Conservation (phyloP, 2,888 invertebrate genomes). For the Teleiodes luculella region DNA sequence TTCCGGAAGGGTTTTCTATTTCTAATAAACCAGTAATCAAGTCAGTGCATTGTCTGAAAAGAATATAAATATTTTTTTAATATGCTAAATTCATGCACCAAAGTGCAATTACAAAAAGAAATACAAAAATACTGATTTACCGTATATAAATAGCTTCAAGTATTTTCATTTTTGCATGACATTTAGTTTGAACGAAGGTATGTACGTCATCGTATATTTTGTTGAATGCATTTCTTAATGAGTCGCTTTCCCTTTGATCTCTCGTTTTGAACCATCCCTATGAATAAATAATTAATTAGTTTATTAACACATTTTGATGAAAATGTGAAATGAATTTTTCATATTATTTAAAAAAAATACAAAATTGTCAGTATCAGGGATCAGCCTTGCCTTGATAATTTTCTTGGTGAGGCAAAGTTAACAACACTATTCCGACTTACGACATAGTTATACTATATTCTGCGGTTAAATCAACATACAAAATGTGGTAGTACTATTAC, state of each 20-base stretch:
- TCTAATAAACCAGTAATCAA: slow-evolving; percentile 85
- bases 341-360: background rate
- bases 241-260: slow-evolving; percentile 77
- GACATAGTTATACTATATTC: too few relatives aligned
- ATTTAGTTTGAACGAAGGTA: slow-evolving; percentile 81
- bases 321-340: too few relatives aligned
- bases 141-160: slow-evolving; percentile 90
- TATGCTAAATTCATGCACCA: background rate
- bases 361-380: background rate
- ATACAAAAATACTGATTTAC: slow-evolving; percentile 30
- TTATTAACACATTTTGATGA: too few relatives aligned
- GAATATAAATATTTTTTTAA: background rate
- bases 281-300: too few relatives aligned
- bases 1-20: slow-evolving; percentile 71
- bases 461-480: too few relatives aligned
- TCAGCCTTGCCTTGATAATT: too few relatives aligned
- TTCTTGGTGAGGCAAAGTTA: too few relatives aligned
- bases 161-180: slow-evolving; percentile 87
- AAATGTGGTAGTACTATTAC: too few relatives aligned
- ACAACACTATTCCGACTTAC: too few relatives aligned
- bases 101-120: background rate
- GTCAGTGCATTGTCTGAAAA: slow-evolving; percentile 84
- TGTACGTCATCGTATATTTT: slow-evolving; percentile 87
- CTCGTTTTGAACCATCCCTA: slow-evolving; percentile 86
- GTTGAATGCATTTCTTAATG: slow-evolving; percentile 81